Evolutionary conservation across 2,113 vertebrate species (phyloP).

Genomic region (cattle (Bos taurus)): ARS-UCD2.0 NC_037329.1:124777501-124778000

Average conservation of each 20-base stretch:
- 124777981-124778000: background rate
- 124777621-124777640: background rate
- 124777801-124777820: background rate
- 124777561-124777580: constrained; percentile 17
- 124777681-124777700: background rate
- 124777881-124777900: background rate
- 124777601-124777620: background rate
- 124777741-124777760: background rate
- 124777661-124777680: background rate
- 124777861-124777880: background rate
- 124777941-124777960: constrained; percentile 19
- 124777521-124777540: constrained; percentile 27
- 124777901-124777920: background rate
- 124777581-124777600: background rate
- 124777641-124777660: background rate
- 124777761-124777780: background rate
- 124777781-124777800: background rate
- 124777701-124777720: background rate
- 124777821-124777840: background rate
- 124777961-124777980: background rate
- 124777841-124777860: background rate
- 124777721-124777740: background rate
- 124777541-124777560: constrained; percentile 11
- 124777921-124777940: background rate
- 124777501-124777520: constrained; percentile 64